Percentiles rank a stretch among this genome's conserved stretches.
Evolutionary conservation across 1,140 invertebrate species (phyloP).

Genomic region (Aphelenchoides avenae): DNA sequence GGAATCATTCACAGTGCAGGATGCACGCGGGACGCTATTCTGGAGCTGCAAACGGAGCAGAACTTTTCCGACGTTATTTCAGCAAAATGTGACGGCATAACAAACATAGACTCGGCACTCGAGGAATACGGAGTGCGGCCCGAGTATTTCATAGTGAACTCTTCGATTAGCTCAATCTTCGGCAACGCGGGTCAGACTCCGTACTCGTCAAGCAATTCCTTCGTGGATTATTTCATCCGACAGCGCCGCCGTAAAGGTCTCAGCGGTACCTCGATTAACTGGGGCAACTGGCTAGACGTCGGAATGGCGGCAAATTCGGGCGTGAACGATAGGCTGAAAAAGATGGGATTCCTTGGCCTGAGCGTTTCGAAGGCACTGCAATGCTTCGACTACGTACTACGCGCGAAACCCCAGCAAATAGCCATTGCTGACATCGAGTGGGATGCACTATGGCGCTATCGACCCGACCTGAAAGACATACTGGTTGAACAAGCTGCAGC

Average conservation of each 20-base stretch:
- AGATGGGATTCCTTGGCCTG: slow-evolving; percentile 20
- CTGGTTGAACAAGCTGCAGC: too few species aligned
- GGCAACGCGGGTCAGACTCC: slow-evolving; percentile 33
- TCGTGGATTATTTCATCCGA: slow-evolving; percentile 8
- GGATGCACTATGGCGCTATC: slow-evolving; percentile 18
- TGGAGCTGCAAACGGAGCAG: slow-evolving; percentile 18
- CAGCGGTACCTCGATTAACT: slow-evolving; percentile 11
- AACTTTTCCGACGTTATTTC: slow-evolving; percentile 26
- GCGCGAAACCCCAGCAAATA: slow-evolving; percentile 4
- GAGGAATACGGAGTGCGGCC: slow-evolving; percentile 1
- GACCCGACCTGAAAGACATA: slow-evolving; percentile 13
- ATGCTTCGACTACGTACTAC: slow-evolving; percentile 16
- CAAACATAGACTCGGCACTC: slow-evolving; percentile 16
- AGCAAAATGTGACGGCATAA: slow-evolving; percentile 30
- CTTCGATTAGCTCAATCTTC: slow-evolving; percentile 23
- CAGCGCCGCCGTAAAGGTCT: background rate
- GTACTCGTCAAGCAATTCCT: slow-evolving; percentile 27
- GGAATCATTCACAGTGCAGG: slow-evolving; percentile 25
- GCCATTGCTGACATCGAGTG: slow-evolving; percentile 29
- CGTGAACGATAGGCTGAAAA: slow-evolving; percentile 7
- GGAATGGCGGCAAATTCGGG: slow-evolving; percentile 24
- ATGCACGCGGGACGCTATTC: slow-evolving; percentile 10
- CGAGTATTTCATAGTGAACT: slow-evolving; percentile 30
- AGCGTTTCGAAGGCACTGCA: slow-evolving; percentile 19
- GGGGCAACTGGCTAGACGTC: slow-evolving; percentile 37